Evolutionary conservation across 2,113 vertebrate species (phyloP).

Genomic region (Notothenia rossii): DNA sequence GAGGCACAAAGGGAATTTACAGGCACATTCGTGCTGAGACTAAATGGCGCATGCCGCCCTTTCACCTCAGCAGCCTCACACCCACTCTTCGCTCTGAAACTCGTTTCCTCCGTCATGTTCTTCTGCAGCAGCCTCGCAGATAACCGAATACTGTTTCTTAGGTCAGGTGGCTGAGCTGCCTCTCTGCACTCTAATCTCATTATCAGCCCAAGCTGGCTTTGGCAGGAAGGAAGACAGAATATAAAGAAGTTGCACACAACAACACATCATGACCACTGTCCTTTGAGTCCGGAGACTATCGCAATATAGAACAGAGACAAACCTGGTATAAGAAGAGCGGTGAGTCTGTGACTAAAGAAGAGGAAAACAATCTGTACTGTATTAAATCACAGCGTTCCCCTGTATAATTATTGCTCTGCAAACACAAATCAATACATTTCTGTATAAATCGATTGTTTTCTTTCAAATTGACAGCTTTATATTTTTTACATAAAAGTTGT

Average conservation of each 20-base stretch:
- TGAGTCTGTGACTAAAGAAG: constrained; percentile 2
- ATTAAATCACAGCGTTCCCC: neutral
- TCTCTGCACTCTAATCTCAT: constrained; percentile 82
- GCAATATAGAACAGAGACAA: constrained; percentile 42
- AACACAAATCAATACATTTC: neutral
- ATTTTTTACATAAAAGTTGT: no score
- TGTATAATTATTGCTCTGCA: neutral
- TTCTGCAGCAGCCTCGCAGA: constrained; percentile 60
- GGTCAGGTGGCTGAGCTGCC: constrained; percentile 79
- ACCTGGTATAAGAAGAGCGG: constrained; percentile 9
- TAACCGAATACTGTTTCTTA: constrained; percentile 72
- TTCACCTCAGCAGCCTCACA: constrained; percentile 42
- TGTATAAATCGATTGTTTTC: neutral
- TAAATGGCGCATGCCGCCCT: constrained; percentile 35
- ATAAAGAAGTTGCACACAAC: constrained; percentile 62
- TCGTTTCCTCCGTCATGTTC: constrained; percentile 19
- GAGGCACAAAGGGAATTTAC: neutral
- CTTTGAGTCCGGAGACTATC: constrained; percentile 62
- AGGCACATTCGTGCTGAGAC: constrained; percentile 22
- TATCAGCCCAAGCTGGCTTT: constrained; percentile 81
- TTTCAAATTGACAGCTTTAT: no score
- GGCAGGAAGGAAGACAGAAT: constrained; percentile 56
- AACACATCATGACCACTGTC: constrained; percentile 61
- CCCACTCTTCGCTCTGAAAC: constrained; percentile 22
- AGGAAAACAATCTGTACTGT: neutral